Base-by-base conservation (phyloP, 2,888 invertebrate genomes). In the Halictus ligatus region DNA sequence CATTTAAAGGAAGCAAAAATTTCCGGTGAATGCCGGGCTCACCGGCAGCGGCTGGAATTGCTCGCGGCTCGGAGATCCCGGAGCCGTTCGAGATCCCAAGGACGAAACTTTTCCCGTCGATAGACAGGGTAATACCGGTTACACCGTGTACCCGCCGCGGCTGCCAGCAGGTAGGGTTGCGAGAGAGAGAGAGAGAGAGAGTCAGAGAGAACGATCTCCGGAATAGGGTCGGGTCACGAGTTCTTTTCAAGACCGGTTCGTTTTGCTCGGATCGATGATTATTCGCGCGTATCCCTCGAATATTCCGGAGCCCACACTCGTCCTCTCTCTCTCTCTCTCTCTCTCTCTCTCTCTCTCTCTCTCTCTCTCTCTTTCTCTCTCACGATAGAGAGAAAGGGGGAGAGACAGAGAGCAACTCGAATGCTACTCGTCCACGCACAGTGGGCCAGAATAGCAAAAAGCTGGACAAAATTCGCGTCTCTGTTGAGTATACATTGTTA, bases 1-100 rank as follows among this genome's bases (percentile, higher is more conserved):
- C 86, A 67, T 79, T 85, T 76, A 67, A 12, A 75, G 85, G 86
- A 58, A 80, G 72, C 75, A 73, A 64, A 85, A 79, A 85, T 85
- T 79, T 72, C 50, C 21, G 18, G 54, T 84, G 85, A 85, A 85
- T 79, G 15, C 78, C 12, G 48, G n/a, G 6, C 60, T 13, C 43
- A 15, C 15, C n/a, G 64, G 29, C 71, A 12, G 12, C n/a, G 72
- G 21, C 71, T 71, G 64, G 74, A 78, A 84, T 67, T 78, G 58
- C 48, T 64, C 40, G 40, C 18, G 72, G 69, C 25, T 46, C 69
- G 46, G 25, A 48, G 54, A 29, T 73, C 18, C 69, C 35, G 50
- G 35, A n/a, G 69, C 48, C 46, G 13, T 8, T 5, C 43, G 48
- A 7, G 67, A 8, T 43, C 21, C 71, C 15, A 54, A 12, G 74